phyloP scores from a whole-genome alignment of 2,888 invertebrate species.

The Epistrophe grossulariae region DNA sequence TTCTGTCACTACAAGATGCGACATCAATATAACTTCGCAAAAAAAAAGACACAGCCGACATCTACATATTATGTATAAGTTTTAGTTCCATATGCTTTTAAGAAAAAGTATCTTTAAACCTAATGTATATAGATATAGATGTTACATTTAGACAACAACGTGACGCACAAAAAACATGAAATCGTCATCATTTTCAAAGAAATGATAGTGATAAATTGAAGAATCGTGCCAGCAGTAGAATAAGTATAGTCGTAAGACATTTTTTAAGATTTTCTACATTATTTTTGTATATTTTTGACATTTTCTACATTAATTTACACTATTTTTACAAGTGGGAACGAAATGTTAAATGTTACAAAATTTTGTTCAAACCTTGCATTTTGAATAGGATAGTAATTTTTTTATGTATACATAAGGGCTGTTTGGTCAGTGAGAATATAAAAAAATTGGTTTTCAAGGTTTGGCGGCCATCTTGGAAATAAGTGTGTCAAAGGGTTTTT shows the following conservation, averaged over 20 bases:
- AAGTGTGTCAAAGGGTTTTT: too few relatives aligned
- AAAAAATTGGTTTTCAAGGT: too few relatives aligned
- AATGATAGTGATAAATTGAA: not conserved
- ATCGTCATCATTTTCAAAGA: conserved; percentile 35
- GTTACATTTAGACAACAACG: not conserved
- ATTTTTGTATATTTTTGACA: not conserved
- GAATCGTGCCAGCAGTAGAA: not conserved
- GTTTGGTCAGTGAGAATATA: too few relatives aligned
- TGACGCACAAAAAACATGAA: conserved; percentile 21
- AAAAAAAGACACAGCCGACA: conserved; percentile 6
- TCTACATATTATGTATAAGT: not conserved
- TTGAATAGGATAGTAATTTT: too few relatives aligned
- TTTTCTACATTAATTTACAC: too few relatives aligned
- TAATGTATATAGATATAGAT: not conserved
- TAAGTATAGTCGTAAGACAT: not conserved
- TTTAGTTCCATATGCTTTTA: conserved; percentile 59
- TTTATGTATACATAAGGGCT: too few relatives aligned
- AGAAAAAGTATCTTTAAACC: not conserved
- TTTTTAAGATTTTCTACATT: not conserved
- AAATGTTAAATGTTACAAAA: too few relatives aligned
- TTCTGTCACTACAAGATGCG: conserved; percentile 15
- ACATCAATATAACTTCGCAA: conserved; percentile 13
- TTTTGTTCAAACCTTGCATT: too few relatives aligned
- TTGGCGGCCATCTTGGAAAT: too few relatives aligned
- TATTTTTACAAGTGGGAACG: too few relatives aligned